Evolutionary conservation across 2,888 invertebrate genomes (phyloP), one percentile per base, ranked within the genome.

Genomic region (Pachycephus smyrnensis): DNA sequence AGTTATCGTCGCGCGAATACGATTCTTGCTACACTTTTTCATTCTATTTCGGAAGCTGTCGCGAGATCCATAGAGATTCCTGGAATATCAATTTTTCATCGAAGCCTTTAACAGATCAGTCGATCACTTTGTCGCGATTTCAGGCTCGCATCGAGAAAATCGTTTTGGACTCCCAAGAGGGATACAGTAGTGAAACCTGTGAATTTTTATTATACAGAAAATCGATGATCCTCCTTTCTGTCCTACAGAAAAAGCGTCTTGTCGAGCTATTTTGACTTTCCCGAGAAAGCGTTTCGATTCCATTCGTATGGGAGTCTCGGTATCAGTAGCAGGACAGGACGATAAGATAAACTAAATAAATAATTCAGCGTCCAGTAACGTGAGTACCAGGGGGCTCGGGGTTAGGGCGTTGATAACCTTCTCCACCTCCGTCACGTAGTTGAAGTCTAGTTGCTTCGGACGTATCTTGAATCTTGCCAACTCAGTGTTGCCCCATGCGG

Each of bases 261-360:
- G 55, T 55, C 55, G 9, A 55, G 23, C 9, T 1, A 9, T 23
- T n/a, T n/a, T 23, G 55, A 55, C 55, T 55, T 55, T 55, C 9
- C 23, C 23, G 55, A 23, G 55, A 55, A 55, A 55, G 2, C 40
- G 15, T 55, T 23, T 23, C 55, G 55, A 6, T 23, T 55, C 55
- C 55, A 55, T 55, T 55, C 23, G 55, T 23, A 55, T 55, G 55
- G 55, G 55, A 55, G 55, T 55, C 55, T 23, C 9, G 55, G 55
- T 23, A 9, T 55, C 55, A 75, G 55, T 9, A 9, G 55, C 23
- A 9, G 55, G 55, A 23, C 55, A 55, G 55, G 9, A 75, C 84
- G 89, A 89, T 90, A 90, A 89, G 87, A 86, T 88, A 88, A 84
- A 84, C 85, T 86, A 89, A 89, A 90, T 89, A 90, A 90, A 90